These are phyloP conservation scores for Amblyteles armatorius DNA, from an alignment of 2,888 invertebrate genomes.

Conservation along the genomic window DNA sequence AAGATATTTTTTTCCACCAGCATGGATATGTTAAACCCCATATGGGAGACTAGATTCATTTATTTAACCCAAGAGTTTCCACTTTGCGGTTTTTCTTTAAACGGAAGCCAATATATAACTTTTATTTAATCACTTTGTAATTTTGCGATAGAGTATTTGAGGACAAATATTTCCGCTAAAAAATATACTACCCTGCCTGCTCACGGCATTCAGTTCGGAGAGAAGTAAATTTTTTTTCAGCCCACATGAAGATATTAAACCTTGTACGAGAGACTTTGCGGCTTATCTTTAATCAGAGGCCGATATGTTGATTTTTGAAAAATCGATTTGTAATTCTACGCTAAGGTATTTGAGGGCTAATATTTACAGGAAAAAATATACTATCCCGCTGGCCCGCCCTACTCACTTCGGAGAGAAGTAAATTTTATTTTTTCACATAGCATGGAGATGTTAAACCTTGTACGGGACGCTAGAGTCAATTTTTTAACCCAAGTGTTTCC, in stretches of 20 bases:
- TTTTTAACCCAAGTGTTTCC: background rate
- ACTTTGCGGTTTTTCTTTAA: background rate
- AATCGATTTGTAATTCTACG: too few species aligned
- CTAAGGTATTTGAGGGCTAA: conserved; percentile 44
- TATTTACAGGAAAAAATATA: conserved; percentile 28
- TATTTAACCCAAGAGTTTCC: background rate
- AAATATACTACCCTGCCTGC: conserved; percentile 14
- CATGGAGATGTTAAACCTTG: background rate
- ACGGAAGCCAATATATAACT: too few species aligned
- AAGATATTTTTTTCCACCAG: background rate
- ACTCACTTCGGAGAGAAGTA: background rate
- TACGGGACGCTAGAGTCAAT: background rate
- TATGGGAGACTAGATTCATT: background rate
- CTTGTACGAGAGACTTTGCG: background rate
- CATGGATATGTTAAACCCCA: background rate
- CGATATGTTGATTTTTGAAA: background rate
- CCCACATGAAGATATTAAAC: conserved; percentile 38
- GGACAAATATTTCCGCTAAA: conserved; percentile 61
- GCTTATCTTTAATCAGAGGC: background rate
- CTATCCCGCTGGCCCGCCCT: background rate
- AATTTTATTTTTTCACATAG: background rate
- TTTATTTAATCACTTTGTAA: too few species aligned
- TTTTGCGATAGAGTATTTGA: too few species aligned
- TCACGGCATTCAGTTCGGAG: background rate
- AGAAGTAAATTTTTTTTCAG: conserved; percentile 65